These are phyloP conservation scores for Iselma pallidipennis DNA, from an alignment of 2,888 invertebrate species.

Conservation along the genomic window DNA sequence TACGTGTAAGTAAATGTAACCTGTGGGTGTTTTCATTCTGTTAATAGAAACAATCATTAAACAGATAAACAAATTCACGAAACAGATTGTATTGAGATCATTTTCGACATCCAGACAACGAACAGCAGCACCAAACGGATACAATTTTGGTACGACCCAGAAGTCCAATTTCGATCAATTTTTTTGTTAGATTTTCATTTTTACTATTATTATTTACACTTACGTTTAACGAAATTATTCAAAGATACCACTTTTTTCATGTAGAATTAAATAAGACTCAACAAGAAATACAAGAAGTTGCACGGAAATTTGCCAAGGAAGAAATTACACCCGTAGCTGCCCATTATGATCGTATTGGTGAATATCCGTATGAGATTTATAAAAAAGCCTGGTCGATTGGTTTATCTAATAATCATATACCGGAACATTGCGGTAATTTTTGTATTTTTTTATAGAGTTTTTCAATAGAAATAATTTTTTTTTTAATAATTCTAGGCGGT, in stretches of 20 bases:
- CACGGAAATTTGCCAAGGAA: slow-evolving; percentile 88
- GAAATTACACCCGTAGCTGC: slow-evolving; percentile 91
- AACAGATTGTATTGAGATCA: neutral
- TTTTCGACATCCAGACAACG: slow-evolving; percentile 4
- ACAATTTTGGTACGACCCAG: slow-evolving; percentile 13
- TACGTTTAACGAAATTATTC: too few relatives aligned
- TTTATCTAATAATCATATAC: slow-evolving; percentile 85
- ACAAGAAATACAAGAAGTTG: slow-evolving; percentile 77
- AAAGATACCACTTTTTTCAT: too few relatives aligned
- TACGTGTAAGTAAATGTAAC: neutral
- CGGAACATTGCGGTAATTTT: slow-evolving; percentile 71
- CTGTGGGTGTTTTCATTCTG: neutral
- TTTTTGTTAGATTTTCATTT: too few relatives aligned
- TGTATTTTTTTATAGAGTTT: too few relatives aligned
- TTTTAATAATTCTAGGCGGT: slow-evolving; percentile 67
- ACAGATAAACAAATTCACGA: too few relatives aligned
- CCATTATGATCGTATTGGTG: slow-evolving; percentile 85
- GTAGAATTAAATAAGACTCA: slow-evolving; percentile 77
- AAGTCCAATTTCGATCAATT: too few relatives aligned
- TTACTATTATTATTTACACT: too few relatives aligned
- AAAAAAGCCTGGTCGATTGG: slow-evolving; percentile 93
- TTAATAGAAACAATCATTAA: neutral
- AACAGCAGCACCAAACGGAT: slow-evolving; percentile 6
- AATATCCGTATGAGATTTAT: slow-evolving; percentile 92
- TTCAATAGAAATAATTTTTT: too few relatives aligned